Conservation (phyloP, 2,797 vertebrate genomes). For the Hippocampus kuda region DNA sequence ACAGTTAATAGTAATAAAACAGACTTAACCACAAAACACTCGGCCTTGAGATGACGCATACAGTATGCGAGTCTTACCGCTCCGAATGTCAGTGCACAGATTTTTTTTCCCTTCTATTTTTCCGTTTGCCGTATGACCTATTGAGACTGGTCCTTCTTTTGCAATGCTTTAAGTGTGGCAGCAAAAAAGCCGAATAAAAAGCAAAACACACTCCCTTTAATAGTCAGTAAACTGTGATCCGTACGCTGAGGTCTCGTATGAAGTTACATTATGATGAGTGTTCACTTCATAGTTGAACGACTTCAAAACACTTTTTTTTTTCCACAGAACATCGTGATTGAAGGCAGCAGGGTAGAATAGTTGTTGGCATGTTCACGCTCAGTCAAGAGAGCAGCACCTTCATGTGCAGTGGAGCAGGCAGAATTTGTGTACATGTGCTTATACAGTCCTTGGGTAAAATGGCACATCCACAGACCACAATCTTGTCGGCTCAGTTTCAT, state of each 20-base stretch:
- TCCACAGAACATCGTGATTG: neutral
- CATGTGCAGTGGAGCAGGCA: neutral
- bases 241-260: neutral
- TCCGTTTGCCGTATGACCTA: too few species aligned
- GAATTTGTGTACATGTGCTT: constrained; percentile 20
- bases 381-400: neutral
- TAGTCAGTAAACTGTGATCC: neutral
- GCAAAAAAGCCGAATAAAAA: neutral
- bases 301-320: neutral
- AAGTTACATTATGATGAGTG: neutral
- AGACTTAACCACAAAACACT: too few species aligned
- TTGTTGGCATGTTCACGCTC: neutral
- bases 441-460: neutral
- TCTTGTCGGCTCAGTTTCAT: constrained; percentile 38
- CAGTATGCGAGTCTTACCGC: too few species aligned
- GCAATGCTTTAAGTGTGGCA: neutral
- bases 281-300: neutral
- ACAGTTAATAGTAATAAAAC: neutral
- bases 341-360: neutral
- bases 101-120: too few species aligned
- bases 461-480: constrained; percentile 9
- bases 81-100: too few species aligned
- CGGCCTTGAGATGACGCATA: too few species aligned
- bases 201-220: neutral
- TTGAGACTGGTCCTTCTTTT: neutral